These are phyloP conservation scores for Sebastes ruberrimus DNA, from an alignment of 2,797 vertebrate genomes.

Conservation along the genomic window DNA sequence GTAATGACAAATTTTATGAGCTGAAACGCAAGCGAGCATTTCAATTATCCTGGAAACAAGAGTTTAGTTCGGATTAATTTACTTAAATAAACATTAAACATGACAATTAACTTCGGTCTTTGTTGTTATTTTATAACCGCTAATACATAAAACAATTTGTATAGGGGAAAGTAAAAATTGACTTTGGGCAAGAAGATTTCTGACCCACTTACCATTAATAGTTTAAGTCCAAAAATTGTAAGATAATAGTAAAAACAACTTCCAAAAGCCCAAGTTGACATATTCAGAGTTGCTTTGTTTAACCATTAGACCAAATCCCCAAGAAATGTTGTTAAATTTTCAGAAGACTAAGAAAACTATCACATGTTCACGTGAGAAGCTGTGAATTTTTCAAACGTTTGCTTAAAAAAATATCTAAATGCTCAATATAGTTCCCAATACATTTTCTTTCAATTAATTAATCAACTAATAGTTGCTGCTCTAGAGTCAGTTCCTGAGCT, in stretches of 20 bases:
- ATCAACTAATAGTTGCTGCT: background rate
- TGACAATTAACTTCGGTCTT: no score
- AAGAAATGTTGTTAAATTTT: background rate
- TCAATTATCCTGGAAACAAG: no score
- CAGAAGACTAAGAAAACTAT: background rate
- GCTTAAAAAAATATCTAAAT: background rate
- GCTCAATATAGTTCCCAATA: background rate
- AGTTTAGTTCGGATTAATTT: no score
- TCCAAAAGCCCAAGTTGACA: background rate
- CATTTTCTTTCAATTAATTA: background rate
- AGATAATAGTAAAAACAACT: background rate
- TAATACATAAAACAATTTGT: no score
- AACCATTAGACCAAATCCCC: background rate
- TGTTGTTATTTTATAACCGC: no score
- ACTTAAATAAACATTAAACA: no score
- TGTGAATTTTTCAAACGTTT: background rate
- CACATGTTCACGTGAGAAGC: background rate
- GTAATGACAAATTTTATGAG: no score
- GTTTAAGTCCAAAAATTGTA: background rate
- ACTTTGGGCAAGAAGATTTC: no score
- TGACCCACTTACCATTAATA: no score
- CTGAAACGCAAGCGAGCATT: no score
- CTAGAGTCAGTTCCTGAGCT: background rate
- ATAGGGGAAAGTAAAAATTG: no score
- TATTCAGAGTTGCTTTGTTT: background rate